Evolutionary conservation across 2,797 vertebrate genomes (phyloP), one percentile per base, ranked within the genome.

Genomic region (Parauchenoglanis punctatus): DNA sequence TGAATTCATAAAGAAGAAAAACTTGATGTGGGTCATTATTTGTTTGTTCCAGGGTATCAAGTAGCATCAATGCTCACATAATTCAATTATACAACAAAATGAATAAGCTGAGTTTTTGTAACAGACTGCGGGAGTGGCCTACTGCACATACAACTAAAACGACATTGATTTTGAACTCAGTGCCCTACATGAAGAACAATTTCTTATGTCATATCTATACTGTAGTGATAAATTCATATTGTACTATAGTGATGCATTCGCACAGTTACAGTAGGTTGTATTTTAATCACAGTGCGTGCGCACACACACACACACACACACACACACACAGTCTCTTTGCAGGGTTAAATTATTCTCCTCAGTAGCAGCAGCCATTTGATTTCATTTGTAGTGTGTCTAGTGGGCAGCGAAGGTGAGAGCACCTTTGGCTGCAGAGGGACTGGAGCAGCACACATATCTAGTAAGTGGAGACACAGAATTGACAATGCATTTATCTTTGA

Each of bases 401-500:
- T 93, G 91, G 94, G 91, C 93, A 93, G 94, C 54, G 91, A 93
- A 95, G 95, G 95, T 96, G 95, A 96, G 92, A 92, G 94, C 94
- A 96, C 95, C 96, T 96, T 95, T 96, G 95, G 95, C 95, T 94
- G 94, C 93, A 4, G 93, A 93, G 94, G 95, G 95, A 95, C 94
- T 92, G 93, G 93, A 95, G 95, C 93, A 91, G 94, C 93, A 89
- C 93, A 92, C 94, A 94, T 95, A 95, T 95, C 96, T 96, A 95
- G 93, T 94, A 95, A 93, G 94, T 91, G 94, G 96, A 96, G 96
- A 96, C 94, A 95, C 92, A 94, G 94, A 96, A 96, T 96, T 96
- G 96, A 96, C 96, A 96, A 96, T 94, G 95, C 96, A 97, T 97
- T 96, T 96, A 96, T 97, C 96, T 96, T 96, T 95, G 94, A 96